Conservation (phyloP, 2,797 vertebrate species). For the Setipinna tenuifilis region DNA sequence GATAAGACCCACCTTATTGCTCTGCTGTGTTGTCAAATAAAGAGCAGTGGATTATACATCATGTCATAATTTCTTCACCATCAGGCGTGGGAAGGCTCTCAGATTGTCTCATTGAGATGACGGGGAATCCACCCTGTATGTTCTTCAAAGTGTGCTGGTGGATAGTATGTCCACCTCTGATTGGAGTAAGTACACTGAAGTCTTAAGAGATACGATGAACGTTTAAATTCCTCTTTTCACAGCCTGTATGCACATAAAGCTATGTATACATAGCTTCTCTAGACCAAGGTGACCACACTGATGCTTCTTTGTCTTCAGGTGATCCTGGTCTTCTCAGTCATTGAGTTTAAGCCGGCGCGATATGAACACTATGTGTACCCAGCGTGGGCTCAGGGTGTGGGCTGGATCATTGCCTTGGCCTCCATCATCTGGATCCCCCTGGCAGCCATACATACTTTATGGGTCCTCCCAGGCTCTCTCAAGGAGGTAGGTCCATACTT, state of each 20-base stretch:
- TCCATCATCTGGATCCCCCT: slow-evolving; percentile 82
- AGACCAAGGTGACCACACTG: neutral
- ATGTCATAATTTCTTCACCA: neutral
- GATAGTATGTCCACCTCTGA: slow-evolving; percentile 67
- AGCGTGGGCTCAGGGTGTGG: slow-evolving; percentile 76
- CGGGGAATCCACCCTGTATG: slow-evolving; percentile 65
- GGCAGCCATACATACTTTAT: slow-evolving; percentile 74
- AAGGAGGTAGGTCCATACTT: slow-evolving; percentile 62
- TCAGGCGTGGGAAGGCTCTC: slow-evolving; percentile 73
- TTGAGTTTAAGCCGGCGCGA: slow-evolving; percentile 77
- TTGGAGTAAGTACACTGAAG: slow-evolving; percentile 65
- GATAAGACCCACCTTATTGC: neutral
- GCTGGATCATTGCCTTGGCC: slow-evolving; percentile 75
- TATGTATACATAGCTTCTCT: neutral
- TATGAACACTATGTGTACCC: slow-evolving; percentile 76
- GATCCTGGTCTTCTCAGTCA: slow-evolving; percentile 76
- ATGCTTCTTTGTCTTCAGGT: slow-evolving; percentile 60
- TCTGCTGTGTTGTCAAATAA: neutral
- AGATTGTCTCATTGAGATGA: slow-evolving; percentile 74
- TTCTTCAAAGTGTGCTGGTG: slow-evolving; percentile 76
- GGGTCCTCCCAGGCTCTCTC: slow-evolving; percentile 74
- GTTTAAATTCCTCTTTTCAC: neutral
- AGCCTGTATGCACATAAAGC: neutral
- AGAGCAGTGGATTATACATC: neutral
- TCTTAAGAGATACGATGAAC: neutral